Percentiles rank a stretch among this genome's conserved stretches.
Conservation (phyloP, 1,140 invertebrate genomes). For the Microplitis mediator region DNA sequence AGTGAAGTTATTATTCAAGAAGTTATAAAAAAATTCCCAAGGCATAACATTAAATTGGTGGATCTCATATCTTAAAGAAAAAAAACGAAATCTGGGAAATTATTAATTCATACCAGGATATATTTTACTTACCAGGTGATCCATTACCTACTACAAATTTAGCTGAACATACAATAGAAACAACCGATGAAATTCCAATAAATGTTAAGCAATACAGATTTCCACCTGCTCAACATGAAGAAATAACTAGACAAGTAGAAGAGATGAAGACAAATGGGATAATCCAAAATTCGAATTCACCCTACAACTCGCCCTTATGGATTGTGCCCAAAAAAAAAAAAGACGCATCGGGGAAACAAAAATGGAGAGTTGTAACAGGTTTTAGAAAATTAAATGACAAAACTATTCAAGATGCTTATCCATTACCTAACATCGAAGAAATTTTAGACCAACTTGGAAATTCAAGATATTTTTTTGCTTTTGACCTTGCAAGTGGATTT, state of each 20-base stretch:
- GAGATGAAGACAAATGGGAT: constrained; percentile 25
- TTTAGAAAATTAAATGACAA: neutral
- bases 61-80: neutral
- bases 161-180: constrained; percentile 14
- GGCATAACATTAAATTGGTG: no score
- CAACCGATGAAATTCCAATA: constrained; percentile 17
- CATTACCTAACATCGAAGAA: neutral
- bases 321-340: no score
- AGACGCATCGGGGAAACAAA: no score
- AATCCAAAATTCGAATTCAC: constrained; percentile 11
- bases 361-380: neutral
- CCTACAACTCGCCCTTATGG: constrained; percentile 13
- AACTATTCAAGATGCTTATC: neutral
- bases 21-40: no score
- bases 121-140: constrained; percentile 17
- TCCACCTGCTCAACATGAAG: constrained; percentile 8
- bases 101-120: constrained; percentile 16
- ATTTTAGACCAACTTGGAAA: neutral
- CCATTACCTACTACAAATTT: constrained; percentile 11
- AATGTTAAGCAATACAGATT: constrained; percentile 25
- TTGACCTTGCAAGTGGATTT: neutral
- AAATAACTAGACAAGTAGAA: constrained; percentile 22
- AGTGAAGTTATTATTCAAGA: no score
- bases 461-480: neutral
- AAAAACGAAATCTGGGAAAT: constrained; percentile 14